These are phyloP conservation scores for Andricus quercusramuli DNA, from an alignment of 2,888 invertebrate genomes.

Conservation along the genomic window DNA sequence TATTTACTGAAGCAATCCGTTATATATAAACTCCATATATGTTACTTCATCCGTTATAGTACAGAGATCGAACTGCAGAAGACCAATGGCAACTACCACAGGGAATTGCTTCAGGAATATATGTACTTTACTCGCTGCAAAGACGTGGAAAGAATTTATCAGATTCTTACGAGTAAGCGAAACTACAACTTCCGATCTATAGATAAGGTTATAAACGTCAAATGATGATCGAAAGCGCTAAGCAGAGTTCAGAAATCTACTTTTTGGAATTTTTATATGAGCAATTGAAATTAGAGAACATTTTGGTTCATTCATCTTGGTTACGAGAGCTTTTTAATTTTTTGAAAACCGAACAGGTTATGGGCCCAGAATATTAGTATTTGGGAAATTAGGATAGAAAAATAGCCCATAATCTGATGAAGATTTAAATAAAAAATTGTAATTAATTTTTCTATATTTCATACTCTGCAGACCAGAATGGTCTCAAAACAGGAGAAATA, in stretches of 20 bases:
- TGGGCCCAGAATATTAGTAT: not conserved
- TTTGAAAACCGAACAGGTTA: not conserved
- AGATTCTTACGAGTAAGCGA: constrained; percentile 4
- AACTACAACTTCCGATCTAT: not conserved
- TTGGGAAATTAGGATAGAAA: too few relatives aligned
- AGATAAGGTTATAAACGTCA: not conserved
- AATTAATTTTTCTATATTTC: too few relatives aligned
- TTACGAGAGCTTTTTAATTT: too few relatives aligned
- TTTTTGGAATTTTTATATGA: not conserved
- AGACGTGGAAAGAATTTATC: constrained; percentile 8
- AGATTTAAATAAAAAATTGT: too few relatives aligned
- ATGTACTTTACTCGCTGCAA: not conserved
- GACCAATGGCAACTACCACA: constrained; percentile 2
- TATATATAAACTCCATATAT: not conserved
- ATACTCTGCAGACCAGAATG: too few relatives aligned
- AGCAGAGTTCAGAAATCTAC: not conserved
- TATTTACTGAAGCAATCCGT: not conserved
- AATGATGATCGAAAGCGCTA: not conserved
- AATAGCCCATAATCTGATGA: too few relatives aligned
- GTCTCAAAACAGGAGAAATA: too few relatives aligned
- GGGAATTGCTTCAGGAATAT: not conserved
- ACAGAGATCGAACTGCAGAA: constrained; percentile 7
- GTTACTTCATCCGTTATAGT: constrained; percentile 6
- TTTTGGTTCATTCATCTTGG: too few relatives aligned
- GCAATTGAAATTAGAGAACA: too few relatives aligned